These are phyloP conservation scores for Oplegnathus fasciatus DNA, from an alignment of 2,113 vertebrate genomes.

Conservation along the genomic window DNA sequence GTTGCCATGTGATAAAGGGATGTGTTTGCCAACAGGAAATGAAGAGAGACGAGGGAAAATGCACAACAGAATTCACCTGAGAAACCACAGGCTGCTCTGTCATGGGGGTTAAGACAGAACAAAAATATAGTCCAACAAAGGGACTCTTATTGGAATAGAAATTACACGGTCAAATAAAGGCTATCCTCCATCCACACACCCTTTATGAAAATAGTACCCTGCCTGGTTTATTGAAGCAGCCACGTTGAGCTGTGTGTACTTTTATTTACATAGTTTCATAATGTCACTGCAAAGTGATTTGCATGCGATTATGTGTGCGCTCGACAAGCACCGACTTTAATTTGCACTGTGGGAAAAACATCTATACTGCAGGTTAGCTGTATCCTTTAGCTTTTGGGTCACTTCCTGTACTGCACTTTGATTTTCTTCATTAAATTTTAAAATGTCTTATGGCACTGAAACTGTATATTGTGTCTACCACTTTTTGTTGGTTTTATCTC, in stretches of 20 bases:
- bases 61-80: background rate
- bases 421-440: no score
- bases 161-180: background rate
- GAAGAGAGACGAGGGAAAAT: background rate
- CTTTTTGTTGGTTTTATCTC: background rate
- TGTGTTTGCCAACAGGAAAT: background rate
- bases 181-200: background rate
- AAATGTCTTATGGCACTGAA: background rate
- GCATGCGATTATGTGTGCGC: background rate
- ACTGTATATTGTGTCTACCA: background rate
- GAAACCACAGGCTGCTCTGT: no score
- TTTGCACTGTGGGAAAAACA: background rate
- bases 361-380: background rate
- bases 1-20: background rate
- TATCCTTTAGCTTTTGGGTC: background rate
- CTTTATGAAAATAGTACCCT: background rate
- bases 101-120: background rate
- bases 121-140: background rate
- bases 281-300: background rate
- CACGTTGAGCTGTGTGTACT: fast-evolving
- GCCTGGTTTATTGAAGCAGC: background rate
- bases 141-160: no score
- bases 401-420: background rate
- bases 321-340: no score
- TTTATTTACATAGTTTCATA: background rate